Conservation (phyloP, 2,113 vertebrate species). For the Terrapene triunguis region DNA sequence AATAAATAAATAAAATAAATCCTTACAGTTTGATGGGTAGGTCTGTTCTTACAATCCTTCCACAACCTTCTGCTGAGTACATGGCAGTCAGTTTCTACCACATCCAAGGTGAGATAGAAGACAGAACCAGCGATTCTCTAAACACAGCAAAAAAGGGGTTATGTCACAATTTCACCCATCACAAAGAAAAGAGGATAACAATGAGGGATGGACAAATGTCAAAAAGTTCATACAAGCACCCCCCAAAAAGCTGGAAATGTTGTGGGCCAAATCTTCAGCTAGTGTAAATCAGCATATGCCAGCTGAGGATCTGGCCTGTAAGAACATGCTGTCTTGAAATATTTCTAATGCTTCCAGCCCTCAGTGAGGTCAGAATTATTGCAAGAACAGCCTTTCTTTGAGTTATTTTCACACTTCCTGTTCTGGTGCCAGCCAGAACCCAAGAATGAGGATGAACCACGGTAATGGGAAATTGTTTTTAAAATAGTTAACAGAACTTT, state of each 20-base stretch:
- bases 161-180: neutral
- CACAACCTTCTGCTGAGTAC: constrained; percentile 68
- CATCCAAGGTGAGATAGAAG: constrained; percentile 77
- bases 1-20: constrained; percentile 5
- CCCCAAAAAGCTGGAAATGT: neutral
- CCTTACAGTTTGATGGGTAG: constrained; percentile 40
- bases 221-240: neutral
- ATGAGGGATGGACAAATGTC: neutral
- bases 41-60: constrained; percentile 23
- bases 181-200: neutral
- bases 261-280: neutral
- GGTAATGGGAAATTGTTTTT: neutral
- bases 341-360: neutral
- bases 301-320: neutral
- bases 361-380: neutral
- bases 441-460: neutral
- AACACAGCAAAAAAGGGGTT: neutral
- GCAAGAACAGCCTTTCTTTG: neutral
- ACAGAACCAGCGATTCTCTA: constrained; percentile 59
- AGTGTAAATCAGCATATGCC: neutral
- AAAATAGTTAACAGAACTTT: neutral
- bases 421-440: neutral
- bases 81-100: constrained; percentile 72
- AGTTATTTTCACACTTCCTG: neutral
- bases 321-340: neutral